A percentile compares a stretch with the other conserved stretches of the same genome.
These are phyloP conservation scores for Brachystomella parvula DNA, from an alignment of 1,140 invertebrate species.

Conservation along the genomic window DNA sequence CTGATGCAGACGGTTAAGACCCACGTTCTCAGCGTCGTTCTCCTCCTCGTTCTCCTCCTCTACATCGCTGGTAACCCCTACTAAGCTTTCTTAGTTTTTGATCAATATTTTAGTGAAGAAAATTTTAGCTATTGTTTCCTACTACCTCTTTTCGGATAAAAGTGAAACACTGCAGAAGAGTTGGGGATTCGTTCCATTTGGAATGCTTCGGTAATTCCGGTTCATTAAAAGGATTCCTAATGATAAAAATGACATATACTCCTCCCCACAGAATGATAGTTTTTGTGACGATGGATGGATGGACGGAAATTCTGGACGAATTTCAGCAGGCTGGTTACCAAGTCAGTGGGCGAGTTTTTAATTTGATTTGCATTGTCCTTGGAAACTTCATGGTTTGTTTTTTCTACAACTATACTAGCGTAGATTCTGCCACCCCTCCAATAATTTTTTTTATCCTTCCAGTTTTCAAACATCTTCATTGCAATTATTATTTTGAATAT, in stretches of 20 bases:
- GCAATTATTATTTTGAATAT: conserved; percentile 42
- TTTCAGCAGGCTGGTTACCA: background rate
- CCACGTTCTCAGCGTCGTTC: conserved; percentile 29
- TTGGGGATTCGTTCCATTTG: conserved; percentile 20
- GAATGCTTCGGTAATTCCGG: conserved; percentile 30
- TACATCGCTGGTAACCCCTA: conserved; percentile 20
- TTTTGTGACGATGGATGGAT: conserved; percentile 27
- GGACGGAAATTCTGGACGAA: conserved; percentile 20
- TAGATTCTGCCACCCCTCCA: too few species aligned
- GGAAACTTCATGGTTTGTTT: conserved; percentile 41
- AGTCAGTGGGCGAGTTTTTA: conserved; percentile 20
- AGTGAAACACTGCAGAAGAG: background rate
- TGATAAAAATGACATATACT: too few species aligned
- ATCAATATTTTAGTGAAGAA: background rate
- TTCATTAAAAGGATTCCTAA: too few species aligned
- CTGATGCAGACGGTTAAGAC: conserved; percentile 29
- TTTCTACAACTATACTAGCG: too few species aligned
- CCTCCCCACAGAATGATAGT: too few species aligned
- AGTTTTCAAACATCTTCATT: conserved; percentile 42
- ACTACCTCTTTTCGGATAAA: conserved; percentile 22
- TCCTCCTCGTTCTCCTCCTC: conserved; percentile 27
- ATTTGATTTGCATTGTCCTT: conserved; percentile 35
- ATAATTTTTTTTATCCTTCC: too few species aligned
- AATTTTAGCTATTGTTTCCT: conserved; percentile 24
- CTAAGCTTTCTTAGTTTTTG: background rate